These are phyloP conservation scores for Cosmorhoe ocellata DNA, from an alignment of 2,888 invertebrate species.

Conservation along the genomic window DNA sequence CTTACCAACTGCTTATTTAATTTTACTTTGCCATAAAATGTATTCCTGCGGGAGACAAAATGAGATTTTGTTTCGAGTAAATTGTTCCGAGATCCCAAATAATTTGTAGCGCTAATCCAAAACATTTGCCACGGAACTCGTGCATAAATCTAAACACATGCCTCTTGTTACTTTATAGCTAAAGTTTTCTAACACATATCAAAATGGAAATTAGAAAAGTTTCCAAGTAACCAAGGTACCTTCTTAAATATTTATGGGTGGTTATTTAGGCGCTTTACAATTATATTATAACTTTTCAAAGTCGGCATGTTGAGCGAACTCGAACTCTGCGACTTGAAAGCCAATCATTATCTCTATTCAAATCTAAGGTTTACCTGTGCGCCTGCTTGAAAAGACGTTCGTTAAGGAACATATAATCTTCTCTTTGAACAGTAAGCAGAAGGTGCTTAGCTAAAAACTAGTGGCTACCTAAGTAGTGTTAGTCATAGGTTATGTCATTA, in stretches of 20 bases:
- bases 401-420: too few species aligned
- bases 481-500: too few species aligned
- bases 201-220: conserved; percentile 8
- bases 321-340: neutral
- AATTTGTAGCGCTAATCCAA: conserved; percentile 31
- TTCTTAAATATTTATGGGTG: neutral
- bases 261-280: conserved; percentile 1
- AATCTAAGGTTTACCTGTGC: too few species aligned
- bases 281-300: neutral
- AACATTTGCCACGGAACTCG: conserved; percentile 20
- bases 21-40: conserved; percentile 6
- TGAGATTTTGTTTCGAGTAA: conserved; percentile 19
- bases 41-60: conserved; percentile 8
- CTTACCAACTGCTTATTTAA: neutral
- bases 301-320: neutral
- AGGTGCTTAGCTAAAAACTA: too few species aligned
- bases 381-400: too few species aligned
- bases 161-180: conserved; percentile 8
- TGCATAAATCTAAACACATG: conserved; percentile 18
- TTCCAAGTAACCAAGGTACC: neutral
- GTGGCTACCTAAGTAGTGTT: too few species aligned
- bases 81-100: conserved; percentile 21
- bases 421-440: too few species aligned
- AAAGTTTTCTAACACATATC: neutral
- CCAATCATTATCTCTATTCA: neutral